Evolutionary conservation across 2,113 vertebrate genomes (phyloP), one percentile per base, ranked within the genome.

Genomic region (Perccottus glenii): DNA sequence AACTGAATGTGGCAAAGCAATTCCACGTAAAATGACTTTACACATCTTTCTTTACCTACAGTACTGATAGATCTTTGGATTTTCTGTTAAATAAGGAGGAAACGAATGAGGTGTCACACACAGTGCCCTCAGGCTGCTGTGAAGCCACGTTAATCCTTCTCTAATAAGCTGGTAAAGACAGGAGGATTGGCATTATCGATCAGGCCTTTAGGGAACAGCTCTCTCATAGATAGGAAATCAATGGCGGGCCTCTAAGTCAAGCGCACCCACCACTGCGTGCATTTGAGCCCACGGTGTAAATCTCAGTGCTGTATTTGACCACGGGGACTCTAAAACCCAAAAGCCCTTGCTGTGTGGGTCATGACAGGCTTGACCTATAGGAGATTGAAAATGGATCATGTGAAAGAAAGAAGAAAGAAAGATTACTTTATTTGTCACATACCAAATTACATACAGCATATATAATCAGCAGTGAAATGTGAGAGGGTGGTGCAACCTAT

Each of bases 111-210:
- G 46, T 40, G 14, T 52, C 70, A 48, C 60, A 68, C 48, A 60
- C 72, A 64, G 27, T 6, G 9, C 53, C 67, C 40, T 35, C 40
- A 56, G 71, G 63, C 62, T 45, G 7, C 32, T 3, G 40, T 63
- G 55, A 66, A 80, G 64, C 73, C 27, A 68, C 58, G 42, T 46
- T 85, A 78, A 87, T 82, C 78, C 59, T 48, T 61, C 9, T 60
- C 72, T 85, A 84, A 89, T 85, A 73, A 79, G 81, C 60, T 11
- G 60, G 68, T 78, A 70, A 84, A 86, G 84, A 88, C 78, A 47
- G 46, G 47, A 50, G 40, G 64, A 70, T 77, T 51, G 81, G 50
- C 64, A 27, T 32, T 78, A 86, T 84, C 40, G 88, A 88, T 80
- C 68, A 59, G 61, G 56, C 60, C 70, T 70, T 70, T 16, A 66